A percentile compares a stretch with the other conserved stretches of the same genome.
Conservation (phyloP, 2,888 invertebrate species). For the Agelastica alni region DNA sequence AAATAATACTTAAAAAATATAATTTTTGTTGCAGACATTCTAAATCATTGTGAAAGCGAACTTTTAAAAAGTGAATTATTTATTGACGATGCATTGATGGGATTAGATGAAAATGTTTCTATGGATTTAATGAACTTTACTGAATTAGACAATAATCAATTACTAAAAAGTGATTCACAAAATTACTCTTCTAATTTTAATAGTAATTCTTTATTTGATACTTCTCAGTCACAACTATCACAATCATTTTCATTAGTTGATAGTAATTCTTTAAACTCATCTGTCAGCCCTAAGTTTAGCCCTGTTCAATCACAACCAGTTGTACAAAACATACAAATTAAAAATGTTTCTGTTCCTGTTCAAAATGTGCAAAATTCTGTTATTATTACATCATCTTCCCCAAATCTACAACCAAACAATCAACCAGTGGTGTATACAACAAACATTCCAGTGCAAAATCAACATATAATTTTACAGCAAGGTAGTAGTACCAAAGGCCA, state of each 20-base stretch:
- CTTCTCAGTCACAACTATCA: slow-evolving; percentile 44
- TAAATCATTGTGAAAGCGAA: slow-evolving; percentile 70
- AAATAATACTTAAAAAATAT: too few species aligned
- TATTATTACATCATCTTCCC: slow-evolving; percentile 46
- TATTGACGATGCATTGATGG: slow-evolving; percentile 59
- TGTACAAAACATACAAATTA: slow-evolving; percentile 34
- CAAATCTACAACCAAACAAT: slow-evolving; percentile 40
- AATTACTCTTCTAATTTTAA: slow-evolving; percentile 34
- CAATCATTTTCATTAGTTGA: slow-evolving; percentile 19
- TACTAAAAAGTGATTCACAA: slow-evolving; percentile 39
- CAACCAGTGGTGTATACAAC: slow-evolving; percentile 51
- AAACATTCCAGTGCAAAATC: slow-evolving; percentile 43
- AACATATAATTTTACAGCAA: slow-evolving; percentile 44
- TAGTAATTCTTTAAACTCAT: slow-evolving; percentile 11
- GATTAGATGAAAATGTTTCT: slow-evolving; percentile 57
- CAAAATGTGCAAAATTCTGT: slow-evolving; percentile 36
- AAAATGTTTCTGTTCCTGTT: slow-evolving; percentile 27
- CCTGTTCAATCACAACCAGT: slow-evolving; percentile 32
- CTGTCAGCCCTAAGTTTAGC: slow-evolving; percentile 32
- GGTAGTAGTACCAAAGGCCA: slow-evolving; percentile 16
- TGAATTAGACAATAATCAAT: slow-evolving; percentile 46
- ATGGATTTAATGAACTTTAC: slow-evolving; percentile 59
- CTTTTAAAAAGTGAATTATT: slow-evolving; percentile 63
- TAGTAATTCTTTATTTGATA: slow-evolving; percentile 24
- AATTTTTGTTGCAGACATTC: slow-evolving; percentile 61